Evolutionary conservation across 1,140 invertebrate genomes (phyloP).

Genomic region (Pseudomyrmex flavicornis): DNA sequence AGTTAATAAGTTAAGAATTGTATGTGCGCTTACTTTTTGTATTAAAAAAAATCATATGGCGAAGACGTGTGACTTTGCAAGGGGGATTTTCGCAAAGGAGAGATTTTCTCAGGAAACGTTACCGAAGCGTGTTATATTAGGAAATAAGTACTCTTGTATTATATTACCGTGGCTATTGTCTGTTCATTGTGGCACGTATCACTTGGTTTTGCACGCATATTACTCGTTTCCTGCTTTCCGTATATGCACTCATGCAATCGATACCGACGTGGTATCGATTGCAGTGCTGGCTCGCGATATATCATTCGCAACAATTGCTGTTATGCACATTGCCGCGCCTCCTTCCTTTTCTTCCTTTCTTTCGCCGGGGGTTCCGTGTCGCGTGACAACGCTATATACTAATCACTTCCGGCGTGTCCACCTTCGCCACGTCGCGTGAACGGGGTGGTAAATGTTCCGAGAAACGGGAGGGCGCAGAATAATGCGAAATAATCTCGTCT

Average conservation of each 20-base stretch:
- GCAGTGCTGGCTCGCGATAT: constrained; percentile 20
- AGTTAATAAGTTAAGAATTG: too few relatives aligned
- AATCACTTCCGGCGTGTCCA: constrained; percentile 42
- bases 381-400: constrained; percentile 39
- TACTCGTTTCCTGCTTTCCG: constrained; percentile 38
- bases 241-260: constrained; percentile 26
- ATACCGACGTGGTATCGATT: constrained; percentile 38
- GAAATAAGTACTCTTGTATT: too few relatives aligned
- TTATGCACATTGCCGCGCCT: constrained; percentile 26
- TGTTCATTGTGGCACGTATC: neutral
- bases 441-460: neutral
- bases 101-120: too few relatives aligned
- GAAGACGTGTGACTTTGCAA: too few relatives aligned
- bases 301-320: constrained; percentile 36
- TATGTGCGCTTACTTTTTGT: too few relatives aligned
- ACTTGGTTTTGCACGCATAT: neutral
- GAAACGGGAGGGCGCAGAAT: neutral
- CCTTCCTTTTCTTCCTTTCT: neutral
- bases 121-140: too few relatives aligned
- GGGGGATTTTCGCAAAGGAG: too few relatives aligned
- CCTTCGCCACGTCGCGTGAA: constrained; percentile 36
- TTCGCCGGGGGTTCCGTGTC: neutral
- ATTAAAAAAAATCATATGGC: too few relatives aligned
- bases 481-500: constrained; percentile 8
- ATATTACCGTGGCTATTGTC: neutral